Evolutionary conservation across 2,888 invertebrate genomes (phyloP).

Genomic region (Phanerotoma sp.): DNA sequence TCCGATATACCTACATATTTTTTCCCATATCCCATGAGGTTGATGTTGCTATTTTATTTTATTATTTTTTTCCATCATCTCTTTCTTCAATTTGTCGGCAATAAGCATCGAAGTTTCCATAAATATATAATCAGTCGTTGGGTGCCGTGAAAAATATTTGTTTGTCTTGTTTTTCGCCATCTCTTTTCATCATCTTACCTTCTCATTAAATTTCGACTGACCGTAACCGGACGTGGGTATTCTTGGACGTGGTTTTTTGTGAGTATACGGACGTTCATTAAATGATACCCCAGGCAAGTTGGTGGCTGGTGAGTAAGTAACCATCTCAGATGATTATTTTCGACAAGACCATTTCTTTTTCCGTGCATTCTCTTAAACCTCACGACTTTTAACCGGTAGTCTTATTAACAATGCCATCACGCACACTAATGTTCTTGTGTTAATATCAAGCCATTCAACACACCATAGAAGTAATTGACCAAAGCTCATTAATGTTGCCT

Average conservation of each 20-base stretch:
- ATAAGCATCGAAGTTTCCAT: background rate
- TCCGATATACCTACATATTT: background rate
- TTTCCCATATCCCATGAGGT: background rate
- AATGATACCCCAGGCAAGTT: constrained; percentile 18
- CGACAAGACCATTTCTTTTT: constrained; percentile 27
- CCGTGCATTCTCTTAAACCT: background rate
- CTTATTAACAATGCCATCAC: constrained; percentile 18
- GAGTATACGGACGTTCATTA: constrained; percentile 17
- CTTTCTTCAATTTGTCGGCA: background rate
- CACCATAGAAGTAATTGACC: constrained; percentile 12
- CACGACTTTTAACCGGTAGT: constrained; percentile 6
- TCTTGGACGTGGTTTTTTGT: constrained; percentile 15
- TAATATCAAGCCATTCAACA: constrained; percentile 9
- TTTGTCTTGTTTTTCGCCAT: background rate
- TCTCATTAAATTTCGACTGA: constrained; percentile 33
- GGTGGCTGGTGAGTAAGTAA: constrained; percentile 7
- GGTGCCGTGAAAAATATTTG: constrained; percentile 2
- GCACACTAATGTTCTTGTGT: constrained; percentile 3
- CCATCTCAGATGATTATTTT: constrained; percentile 24
- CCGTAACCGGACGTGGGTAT: constrained; percentile 22
- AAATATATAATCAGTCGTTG: background rate
- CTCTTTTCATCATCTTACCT: background rate
- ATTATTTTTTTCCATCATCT: background rate
- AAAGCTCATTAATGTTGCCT: constrained; percentile 14
- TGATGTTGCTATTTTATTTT: background rate